These are phyloP conservation scores for Drosophila chauvacae DNA, from an alignment of 1,140 invertebrate genomes.

Conservation along the genomic window DNA sequence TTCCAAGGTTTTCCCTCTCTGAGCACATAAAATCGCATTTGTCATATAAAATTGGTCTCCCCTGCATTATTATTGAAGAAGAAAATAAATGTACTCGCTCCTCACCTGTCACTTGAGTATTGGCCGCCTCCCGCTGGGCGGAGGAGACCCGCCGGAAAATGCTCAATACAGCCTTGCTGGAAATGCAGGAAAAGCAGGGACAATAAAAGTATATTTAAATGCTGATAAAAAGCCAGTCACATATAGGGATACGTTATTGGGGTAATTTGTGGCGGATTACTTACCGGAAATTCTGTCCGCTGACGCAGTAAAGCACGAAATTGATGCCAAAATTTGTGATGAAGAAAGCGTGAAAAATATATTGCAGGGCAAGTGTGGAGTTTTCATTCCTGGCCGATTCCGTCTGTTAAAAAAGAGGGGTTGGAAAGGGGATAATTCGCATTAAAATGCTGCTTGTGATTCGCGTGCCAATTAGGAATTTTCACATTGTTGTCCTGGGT, in stretches of 20 bases:
- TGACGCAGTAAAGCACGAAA: constrained; percentile 93
- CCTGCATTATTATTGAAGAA: not conserved
- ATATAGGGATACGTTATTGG: constrained; percentile 42
- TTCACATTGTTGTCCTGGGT: not conserved
- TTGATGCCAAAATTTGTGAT: constrained; percentile 94
- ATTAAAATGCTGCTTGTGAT: not conserved
- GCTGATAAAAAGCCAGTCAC: constrained; percentile 15
- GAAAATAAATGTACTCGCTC: constrained; percentile 14
- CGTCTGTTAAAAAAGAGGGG: constrained; percentile 51
- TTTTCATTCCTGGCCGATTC: constrained; percentile 65
- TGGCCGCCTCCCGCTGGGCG: constrained; percentile 77
- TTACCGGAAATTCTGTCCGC: constrained; percentile 91
- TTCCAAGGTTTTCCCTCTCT: not conserved
- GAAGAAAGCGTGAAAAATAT: constrained; percentile 86
- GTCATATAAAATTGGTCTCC: not conserved
- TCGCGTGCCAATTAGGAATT: constrained; percentile 22
- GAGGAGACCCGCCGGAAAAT: constrained; percentile 75
- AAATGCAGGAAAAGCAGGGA: constrained; percentile 4
- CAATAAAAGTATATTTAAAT: constrained; percentile 29
- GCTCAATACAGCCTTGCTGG: constrained; percentile 79
- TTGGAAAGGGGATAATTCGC: not conserved
- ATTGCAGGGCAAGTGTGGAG: constrained; percentile 74
- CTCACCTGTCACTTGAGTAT: constrained; percentile 85
- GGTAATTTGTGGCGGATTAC: constrained; percentile 43
- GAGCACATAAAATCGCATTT: constrained; percentile 29